Base-by-base conservation (phyloP, 1,140 invertebrate genomes). In the Maniola jurtina region DNA sequence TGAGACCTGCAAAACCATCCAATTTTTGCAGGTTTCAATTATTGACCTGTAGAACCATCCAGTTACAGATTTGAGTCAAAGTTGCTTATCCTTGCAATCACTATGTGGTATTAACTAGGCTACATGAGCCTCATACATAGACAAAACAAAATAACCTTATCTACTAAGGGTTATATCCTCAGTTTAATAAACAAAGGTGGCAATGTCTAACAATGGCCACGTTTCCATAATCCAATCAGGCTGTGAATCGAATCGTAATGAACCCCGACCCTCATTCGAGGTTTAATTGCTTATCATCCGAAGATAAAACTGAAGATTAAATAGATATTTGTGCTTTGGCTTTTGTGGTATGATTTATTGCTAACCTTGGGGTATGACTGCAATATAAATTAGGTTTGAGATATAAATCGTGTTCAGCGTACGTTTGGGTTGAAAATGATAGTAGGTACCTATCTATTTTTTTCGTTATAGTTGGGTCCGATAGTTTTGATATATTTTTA, bases 201-300 rank as follows among this genome's bases (percentile, higher is more conserved):
- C 48, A 52, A 52, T 52, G 48, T 52, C 64, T 47, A 55, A 66
- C 64, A 66, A 66, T 54, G 52, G 48, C 50, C 40, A 47, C 15
- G 48, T 60, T 45, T 25, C 48, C 13, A 45, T 66, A 61, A 66
- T 66, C 64, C 64, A 66, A 66, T 66, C 64, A 56, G 50, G 25
- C 40, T 61, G 64, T 66, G 64, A 48, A 56, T 66, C 64, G 64
- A 66, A 66, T 61, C 58, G 48, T 54, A 66, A 66, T 66, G 64
- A 61, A 59, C 47, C 15, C 33, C 38, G 52, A 66, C 64, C 64
- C 59, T 66, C 59, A 61, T 56, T 52, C 14, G 42, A 61, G 64
- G 57, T 56, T 61, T 61, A 66, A 66, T 66, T 66, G 59, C 65
- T 61, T 66, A 66, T 64, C 61, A 56, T 66, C 52, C 16, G 10